These are phyloP conservation scores for Bombyx mandarina DNA, from an alignment of 1,140 invertebrate species.

Conservation along the genomic window DNA sequence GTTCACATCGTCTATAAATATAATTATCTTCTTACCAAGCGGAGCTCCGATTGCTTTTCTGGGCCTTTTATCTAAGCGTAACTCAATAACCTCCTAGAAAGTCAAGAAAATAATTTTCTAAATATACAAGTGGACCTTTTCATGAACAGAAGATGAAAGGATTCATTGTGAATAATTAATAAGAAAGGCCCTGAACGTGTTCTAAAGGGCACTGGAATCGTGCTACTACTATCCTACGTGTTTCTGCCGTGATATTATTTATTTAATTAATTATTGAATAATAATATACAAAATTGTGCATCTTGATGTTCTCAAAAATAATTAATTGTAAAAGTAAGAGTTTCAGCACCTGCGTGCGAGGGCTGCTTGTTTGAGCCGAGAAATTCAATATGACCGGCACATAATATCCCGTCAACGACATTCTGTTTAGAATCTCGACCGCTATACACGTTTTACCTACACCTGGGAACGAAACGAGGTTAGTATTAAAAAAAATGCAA, in stretches of 20 bases:
- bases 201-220: no score
- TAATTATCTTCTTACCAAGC: conserved; percentile 84
- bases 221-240: no score
- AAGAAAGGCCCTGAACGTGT: no score
- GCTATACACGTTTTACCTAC: conserved; percentile 91
- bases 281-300: no score
- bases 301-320: background rate
- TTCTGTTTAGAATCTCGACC: conserved; percentile 78
- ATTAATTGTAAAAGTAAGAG: background rate
- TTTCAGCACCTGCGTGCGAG: conserved; percentile 73
- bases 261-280: no score
- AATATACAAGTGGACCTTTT: background rate
- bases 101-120: background rate
- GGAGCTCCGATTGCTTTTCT: conserved; percentile 88
- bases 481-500: no score
- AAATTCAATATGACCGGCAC: conserved; percentile 87
- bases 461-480: conserved; percentile 63
- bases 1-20: conserved; percentile 95
- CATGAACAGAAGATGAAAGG: background rate
- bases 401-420: conserved; percentile 74
- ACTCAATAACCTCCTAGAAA: conserved; percentile 81
- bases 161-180: background rate
- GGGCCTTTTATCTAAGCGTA: conserved; percentile 85
- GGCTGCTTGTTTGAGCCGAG: conserved; percentile 89
- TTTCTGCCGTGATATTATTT: no score